phyloP scores from a whole-genome alignment of 92 coral and sea anemone species.

The Isaurus tuberculatus region DNA sequence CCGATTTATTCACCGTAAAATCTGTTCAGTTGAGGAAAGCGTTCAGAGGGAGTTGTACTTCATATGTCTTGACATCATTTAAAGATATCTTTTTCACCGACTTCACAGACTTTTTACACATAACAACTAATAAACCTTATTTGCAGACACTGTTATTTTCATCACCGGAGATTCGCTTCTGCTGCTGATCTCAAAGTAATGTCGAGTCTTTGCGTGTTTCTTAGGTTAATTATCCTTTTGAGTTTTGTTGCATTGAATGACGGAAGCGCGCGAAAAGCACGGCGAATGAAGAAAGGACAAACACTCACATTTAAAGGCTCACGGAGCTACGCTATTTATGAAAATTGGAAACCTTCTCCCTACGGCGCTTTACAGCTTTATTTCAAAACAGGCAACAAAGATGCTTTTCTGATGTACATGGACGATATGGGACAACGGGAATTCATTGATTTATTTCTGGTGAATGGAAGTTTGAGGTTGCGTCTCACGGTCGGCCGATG shows the following conservation, averaged over 20 bases:
- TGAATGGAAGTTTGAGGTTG: slow-evolving; percentile 45
- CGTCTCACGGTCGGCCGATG: slow-evolving; percentile 32
- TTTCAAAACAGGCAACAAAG: slow-evolving; percentile 33
- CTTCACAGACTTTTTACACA: background rate
- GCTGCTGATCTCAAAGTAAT: background rate
- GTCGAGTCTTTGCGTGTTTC: background rate
- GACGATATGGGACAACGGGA: slow-evolving; percentile 48
- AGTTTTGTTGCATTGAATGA: background rate
- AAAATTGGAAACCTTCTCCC: slow-evolving; percentile 13
- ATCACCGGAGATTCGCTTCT: background rate
- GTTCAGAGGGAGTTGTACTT: background rate
- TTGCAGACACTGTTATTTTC: background rate
- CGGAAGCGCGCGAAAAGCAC: slow-evolving; percentile 18
- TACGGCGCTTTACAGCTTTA: slow-evolving; percentile 9
- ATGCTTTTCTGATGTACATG: slow-evolving; percentile 36
- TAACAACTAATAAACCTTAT: background rate
- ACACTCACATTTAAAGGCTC: slow-evolving; percentile 6
- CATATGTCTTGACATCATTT: background rate
- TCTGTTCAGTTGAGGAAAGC: slow-evolving; percentile 37
- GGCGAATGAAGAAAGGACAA: background rate
- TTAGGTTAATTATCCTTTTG: slow-evolving; percentile 5
- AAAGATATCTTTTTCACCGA: background rate
- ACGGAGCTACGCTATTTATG: slow-evolving; percentile 24
- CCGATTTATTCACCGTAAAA: background rate
- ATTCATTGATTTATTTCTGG: slow-evolving; percentile 41